Conservation (phyloP, 2,888 invertebrate genomes). For the Xestia sexstrigata region DNA sequence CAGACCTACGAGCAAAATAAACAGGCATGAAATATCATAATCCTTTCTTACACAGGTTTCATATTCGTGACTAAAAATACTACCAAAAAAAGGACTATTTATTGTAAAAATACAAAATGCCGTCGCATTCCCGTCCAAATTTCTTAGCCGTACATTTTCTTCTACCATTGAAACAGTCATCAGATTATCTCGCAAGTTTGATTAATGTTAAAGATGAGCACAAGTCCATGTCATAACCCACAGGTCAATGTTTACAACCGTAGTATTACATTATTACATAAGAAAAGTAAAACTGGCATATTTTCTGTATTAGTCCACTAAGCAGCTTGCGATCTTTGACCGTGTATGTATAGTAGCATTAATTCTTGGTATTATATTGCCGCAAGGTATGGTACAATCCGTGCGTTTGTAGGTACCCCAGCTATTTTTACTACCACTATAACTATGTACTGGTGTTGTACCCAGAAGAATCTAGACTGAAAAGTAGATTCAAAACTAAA, state of each 20-base stretch:
- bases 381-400: conserved; percentile 11
- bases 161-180: background rate
- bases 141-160: conserved; percentile 15
- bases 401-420: background rate
- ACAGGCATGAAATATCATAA: too few species aligned
- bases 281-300: conserved; percentile 48
- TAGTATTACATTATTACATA: conserved; percentile 38
- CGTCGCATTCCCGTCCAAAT: background rate
- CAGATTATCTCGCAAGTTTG: conserved; percentile 25
- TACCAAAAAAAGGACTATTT: background rate
- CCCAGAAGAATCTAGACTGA: background rate
- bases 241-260: conserved; percentile 50
- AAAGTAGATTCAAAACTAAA: background rate
- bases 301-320: conserved; percentile 45
- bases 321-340: conserved; percentile 42
- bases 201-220: conserved; percentile 41
- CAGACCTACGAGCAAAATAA: background rate
- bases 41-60: background rate
- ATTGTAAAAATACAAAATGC: background rate
- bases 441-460: background rate
- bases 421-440: background rate
- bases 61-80: background rate
- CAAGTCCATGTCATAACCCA: conserved; percentile 35
- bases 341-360: conserved; percentile 26
- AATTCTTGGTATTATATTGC: conserved; percentile 38